Base-by-base conservation (phyloP, 2,113 vertebrate genomes). In the Bufo bufo region DNA sequence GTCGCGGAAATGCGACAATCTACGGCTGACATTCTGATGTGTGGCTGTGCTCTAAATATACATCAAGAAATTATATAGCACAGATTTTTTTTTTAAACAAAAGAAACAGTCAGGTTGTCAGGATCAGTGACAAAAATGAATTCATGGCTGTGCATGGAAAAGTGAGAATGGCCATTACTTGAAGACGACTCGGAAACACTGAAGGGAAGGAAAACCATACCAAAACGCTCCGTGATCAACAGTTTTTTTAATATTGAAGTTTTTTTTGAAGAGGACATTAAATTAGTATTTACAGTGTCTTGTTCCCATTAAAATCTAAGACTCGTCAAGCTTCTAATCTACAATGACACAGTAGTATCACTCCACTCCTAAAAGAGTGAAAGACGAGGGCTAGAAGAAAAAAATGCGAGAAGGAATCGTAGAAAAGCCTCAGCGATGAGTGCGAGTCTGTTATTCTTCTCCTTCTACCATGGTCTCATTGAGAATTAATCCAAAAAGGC, bases 401-500 rank as follows among this genome's bases (percentile, higher is more conserved):
- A 2, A 47, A 43, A 75, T 47, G 50, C 10, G 47, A 17, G 69
- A 45, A 65, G 43, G 19, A 13, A 49, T 65, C 12, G 52, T 80
- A 58, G n/a, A 80, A 80, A 80, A 80, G 49, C 45, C 63, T 23
- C 61, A 66, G 61, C 14, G 4, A 49, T n/a, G 45, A 52, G 47
- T 33, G 10, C 0, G 47, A 43, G 17, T 82, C 52, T 45, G 12
- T 81, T 69, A 83, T 83, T 45, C 45, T n/a, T 83, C 14, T 84
- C 49, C 63, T 84, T 71, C 82, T 54, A 84, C 82, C 49, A 52
- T 66, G 63, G 81, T 50, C 20, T 83, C 61, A 66, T 63, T 59
- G 23, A 92, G 92, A 90, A 90, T 23, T 81, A 90, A 90, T 89
- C 92, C 92, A 92, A 94, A 75, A 94, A 96, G 95, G 95, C 95